Evolutionary conservation across 2,113 vertebrate genomes (phyloP).

Genomic region (Myotis yumanensis): DNA sequence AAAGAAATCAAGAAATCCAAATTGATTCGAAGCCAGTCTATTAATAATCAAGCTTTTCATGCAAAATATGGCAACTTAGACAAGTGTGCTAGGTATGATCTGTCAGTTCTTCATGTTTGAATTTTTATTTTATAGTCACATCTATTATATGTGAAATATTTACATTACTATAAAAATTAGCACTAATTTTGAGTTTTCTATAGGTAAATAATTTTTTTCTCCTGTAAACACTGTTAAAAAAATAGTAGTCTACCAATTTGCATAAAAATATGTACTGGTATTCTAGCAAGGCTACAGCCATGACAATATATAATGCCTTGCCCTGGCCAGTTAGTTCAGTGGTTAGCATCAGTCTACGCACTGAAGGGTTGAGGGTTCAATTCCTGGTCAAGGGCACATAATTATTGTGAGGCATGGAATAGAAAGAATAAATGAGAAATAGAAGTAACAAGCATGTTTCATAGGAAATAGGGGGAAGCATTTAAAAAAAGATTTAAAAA

Average conservation of each 20-base stretch:
- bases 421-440: background rate
- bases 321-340: no score
- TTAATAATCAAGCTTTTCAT: conserved; percentile 92
- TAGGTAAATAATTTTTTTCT: background rate
- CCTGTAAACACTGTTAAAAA: conserved; percentile 18
- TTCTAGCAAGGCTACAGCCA: background rate
- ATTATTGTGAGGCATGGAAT: background rate
- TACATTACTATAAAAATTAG: background rate
- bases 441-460: background rate
- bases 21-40: conserved; percentile 94
- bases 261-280: background rate
- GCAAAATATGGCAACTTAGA: conserved; percentile 91
- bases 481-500: background rate
- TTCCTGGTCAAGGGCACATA: background rate
- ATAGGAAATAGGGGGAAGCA: background rate
- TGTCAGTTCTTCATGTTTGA: conserved; percentile 44
- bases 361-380: no score
- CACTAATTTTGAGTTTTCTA: conserved; percentile 30
- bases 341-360: no score
- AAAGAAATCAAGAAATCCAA: conserved; percentile 96
- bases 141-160: conserved; percentile 15
- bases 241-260: background rate
- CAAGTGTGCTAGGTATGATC: conserved; percentile 88
- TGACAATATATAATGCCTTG: background rate
- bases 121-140: background rate